A percentile compares a stretch with the other conserved stretches of the same genome.
Evolutionary conservation across 2,888 invertebrate genomes (phyloP).

Genomic region (Andricus quercusramuli): DNA sequence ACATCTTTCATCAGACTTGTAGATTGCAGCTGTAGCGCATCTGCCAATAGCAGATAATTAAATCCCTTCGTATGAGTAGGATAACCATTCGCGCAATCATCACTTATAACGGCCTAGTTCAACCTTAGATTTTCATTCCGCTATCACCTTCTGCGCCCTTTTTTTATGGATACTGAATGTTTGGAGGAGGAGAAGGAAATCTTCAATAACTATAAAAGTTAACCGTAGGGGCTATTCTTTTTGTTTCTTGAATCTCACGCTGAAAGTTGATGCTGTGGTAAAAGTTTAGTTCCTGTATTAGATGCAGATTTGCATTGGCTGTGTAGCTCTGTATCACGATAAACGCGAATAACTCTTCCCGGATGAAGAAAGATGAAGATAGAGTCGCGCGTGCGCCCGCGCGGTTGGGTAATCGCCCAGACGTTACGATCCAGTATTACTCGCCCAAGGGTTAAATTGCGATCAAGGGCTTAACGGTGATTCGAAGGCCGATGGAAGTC

Average conservation of each 20-base stretch:
- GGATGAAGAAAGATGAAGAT: conserved; percentile 51
- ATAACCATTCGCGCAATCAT: conserved; percentile 50
- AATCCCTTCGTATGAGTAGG: neutral
- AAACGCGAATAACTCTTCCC: conserved; percentile 41
- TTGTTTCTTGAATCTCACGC: neutral
- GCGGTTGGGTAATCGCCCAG: conserved; percentile 70
- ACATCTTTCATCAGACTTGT: conserved; percentile 14
- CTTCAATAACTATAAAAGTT: conserved; percentile 21
- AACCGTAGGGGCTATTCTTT: neutral
- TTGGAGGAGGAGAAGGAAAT: conserved; percentile 2
- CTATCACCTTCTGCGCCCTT: neutral
- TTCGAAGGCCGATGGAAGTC: conserved; percentile 73
- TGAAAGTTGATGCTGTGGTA: conserved; percentile 16
- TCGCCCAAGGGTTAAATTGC: conserved; percentile 73
- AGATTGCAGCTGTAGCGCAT: conserved; percentile 13
- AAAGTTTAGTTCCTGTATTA: conserved; percentile 28
- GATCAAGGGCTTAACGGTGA: conserved; percentile 77
- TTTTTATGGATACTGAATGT: neutral
- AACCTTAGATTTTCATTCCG: neutral
- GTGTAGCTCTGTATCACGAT: conserved; percentile 47
- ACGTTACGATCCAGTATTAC: conserved; percentile 71
- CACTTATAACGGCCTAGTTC: conserved; percentile 39
- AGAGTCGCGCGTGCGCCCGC: conserved; percentile 52
- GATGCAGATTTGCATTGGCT: conserved; percentile 38
- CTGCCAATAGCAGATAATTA: conserved; percentile 46